These are phyloP conservation scores for Cataglyphis cursor DNA, from an alignment of 2,888 invertebrate genomes.

Conservation along the genomic window DNA sequence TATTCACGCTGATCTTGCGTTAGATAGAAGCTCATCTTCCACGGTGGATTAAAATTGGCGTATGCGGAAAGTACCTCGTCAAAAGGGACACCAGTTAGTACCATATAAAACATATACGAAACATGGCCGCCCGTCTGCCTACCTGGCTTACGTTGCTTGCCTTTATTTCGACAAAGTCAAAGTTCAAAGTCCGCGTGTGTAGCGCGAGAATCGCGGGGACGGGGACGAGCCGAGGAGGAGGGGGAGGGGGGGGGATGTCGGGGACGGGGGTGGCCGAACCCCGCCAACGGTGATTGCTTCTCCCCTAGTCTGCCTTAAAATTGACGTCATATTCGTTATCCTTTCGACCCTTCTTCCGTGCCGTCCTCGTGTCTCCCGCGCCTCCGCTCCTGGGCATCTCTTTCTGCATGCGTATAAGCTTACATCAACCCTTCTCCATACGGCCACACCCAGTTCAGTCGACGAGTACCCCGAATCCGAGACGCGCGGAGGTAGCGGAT, in stretches of 20 bases:
- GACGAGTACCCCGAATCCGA: constrained; percentile 70
- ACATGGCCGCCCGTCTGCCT: constrained; percentile 60
- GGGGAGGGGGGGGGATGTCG: constrained; percentile 38
- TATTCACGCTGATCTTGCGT: constrained; percentile 45
- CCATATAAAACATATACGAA: constrained; percentile 67
- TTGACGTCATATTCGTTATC: constrained; percentile 86
- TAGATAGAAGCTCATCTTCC: constrained; percentile 57
- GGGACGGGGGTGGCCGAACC: constrained; percentile 75
- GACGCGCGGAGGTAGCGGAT: constrained; percentile 70
- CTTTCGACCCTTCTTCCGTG: constrained; percentile 85
- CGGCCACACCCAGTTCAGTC: constrained; percentile 81
- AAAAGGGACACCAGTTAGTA: constrained; percentile 68
- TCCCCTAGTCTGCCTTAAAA: constrained; percentile 84
- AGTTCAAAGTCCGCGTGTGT: constrained; percentile 81
- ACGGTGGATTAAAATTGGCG: constrained; percentile 57
- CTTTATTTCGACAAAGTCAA: constrained; percentile 77
- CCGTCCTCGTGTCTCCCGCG: constrained; percentile 75
- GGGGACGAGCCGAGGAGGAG: constrained; percentile 57
- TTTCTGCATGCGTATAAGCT: constrained; percentile 82
- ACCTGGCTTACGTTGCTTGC: constrained; percentile 73
- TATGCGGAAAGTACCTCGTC: constrained; percentile 64
- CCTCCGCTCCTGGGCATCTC: constrained; percentile 76
- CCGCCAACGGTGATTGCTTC: constrained; percentile 84
- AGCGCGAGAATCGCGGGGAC: constrained; percentile 76
- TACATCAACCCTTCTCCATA: constrained; percentile 82